Base-by-base conservation (phyloP, 2,797 vertebrate genomes). In the Neosilurus hyrtlii region DNA sequence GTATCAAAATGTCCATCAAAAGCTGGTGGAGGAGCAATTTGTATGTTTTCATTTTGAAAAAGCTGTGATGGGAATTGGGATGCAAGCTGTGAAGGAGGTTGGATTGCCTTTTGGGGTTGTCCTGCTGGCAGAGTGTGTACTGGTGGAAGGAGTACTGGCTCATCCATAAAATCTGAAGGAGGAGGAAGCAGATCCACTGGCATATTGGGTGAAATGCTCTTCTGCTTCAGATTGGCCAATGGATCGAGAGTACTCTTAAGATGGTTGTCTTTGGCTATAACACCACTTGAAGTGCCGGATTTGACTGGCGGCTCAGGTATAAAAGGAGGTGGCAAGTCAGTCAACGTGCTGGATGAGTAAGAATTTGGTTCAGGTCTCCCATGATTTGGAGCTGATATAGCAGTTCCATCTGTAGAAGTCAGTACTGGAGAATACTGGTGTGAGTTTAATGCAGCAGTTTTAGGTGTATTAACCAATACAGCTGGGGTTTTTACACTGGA, bases 121-220 rank as follows among this genome's bases (percentile, higher is more conserved):
- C 70, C 67, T 12, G 73, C 67, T 70, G 68, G 72, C 10, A 22
- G 35, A 14, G 37, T 9, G 9, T 35, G 18, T 37, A 12, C 75
- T 51, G 65, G 22, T 10, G 52, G 37, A 78, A 30, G 15, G 1
- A n/a, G 18, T 24, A 0, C 12, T n/a, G 90, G 89, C 43, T 91
- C 78, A 82, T 95, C 95, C 93, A 89, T 94, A 87, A 95, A 95
- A 88, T 93, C 94, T 70, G 92, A 92, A 0, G 95, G 95, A 75
- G 94, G 95, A 30, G 92, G 94, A 76, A 95, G 93, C 82, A 94
- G 59, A 43, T 16, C 85, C 75, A 89, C 0, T n/a, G 87, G 84
- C 1, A 72, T 24, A 20, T 87, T 87, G 24, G 89, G 43, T 30
- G 81, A 56, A 68, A 72, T 70, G 1, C 30, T 16, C 35, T 88